Evolutionary conservation across 1,140 invertebrate genomes (phyloP).

Genomic region (Brachionus angularis): DNA sequence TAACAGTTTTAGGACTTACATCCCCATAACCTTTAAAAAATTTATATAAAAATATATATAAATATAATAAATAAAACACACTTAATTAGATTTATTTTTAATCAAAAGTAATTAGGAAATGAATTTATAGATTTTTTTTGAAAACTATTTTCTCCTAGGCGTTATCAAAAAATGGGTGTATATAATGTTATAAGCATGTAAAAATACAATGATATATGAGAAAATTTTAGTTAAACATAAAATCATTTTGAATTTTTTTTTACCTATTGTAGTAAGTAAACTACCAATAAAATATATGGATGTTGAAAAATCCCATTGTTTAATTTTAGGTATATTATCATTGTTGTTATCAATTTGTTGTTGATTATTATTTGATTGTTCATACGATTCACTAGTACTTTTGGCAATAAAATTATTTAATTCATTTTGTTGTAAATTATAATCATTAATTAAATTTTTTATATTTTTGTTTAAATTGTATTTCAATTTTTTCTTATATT

Average conservation of each 20-base stretch:
- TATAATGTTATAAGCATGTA: background rate
- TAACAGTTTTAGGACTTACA: constrained; percentile 59
- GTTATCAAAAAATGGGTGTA: too few species aligned
- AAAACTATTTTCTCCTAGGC: too few species aligned
- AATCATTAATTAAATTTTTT: constrained; percentile 1
- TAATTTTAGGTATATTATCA: too few species aligned
- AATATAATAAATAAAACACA: background rate
- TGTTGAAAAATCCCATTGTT: constrained; percentile 1
- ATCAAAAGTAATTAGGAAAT: too few species aligned
- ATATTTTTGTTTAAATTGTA: constrained; percentile 1
- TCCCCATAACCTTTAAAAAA: constrained; percentile 57
- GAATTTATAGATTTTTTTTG: too few species aligned
- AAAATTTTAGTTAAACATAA: background rate
- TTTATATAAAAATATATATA: background rate
- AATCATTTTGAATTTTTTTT: background rate
- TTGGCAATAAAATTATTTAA: background rate
- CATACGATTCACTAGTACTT: background rate
- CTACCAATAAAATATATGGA: constrained; percentile 35
- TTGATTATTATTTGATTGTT: background rate
- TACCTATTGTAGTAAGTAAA: constrained; percentile 32
- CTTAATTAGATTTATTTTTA: too few species aligned
- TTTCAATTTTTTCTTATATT: constrained; percentile 12
- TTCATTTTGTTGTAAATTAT: background rate
- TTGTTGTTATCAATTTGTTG: background rate
- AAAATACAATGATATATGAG: background rate